Conservation (phyloP, 1,140 invertebrate species). For the Propsilocerus akamusi region DNA sequence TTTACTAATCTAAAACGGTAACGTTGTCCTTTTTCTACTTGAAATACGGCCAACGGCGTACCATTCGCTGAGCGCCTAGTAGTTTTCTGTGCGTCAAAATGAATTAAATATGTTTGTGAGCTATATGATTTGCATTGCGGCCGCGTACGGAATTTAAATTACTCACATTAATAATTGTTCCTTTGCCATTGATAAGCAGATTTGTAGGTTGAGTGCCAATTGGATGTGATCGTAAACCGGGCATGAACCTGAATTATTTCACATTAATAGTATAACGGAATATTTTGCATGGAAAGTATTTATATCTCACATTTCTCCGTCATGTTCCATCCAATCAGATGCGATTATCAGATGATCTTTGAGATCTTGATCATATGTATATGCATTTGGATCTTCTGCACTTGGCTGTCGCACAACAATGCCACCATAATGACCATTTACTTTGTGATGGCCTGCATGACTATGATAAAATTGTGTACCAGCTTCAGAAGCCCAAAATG, state of each 20-base stretch:
- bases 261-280: too few relatives aligned
- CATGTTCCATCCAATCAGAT: conserved; percentile 18
- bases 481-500: conserved; percentile 39
- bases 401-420: conserved; percentile 22
- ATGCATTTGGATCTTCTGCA: conserved; percentile 14
- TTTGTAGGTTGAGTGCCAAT: conserved; percentile 20
- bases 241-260: too few relatives aligned
- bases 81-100: not conserved
- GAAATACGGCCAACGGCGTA: conserved; percentile 8
- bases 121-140: too few relatives aligned
- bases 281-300: too few relatives aligned
- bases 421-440: conserved; percentile 26
- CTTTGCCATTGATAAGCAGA: conserved; percentile 34
- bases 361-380: conserved; percentile 22
- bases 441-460: conserved; percentile 32
- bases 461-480: conserved; percentile 55
- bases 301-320: conserved; percentile 15
- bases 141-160: too few relatives aligned
- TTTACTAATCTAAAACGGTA: conserved; percentile 38
- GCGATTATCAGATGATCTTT: conserved; percentile 22
- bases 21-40: conserved; percentile 21
- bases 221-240: conserved; percentile 9
- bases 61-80: conserved; percentile 7
- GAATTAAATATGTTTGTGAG: not conserved
- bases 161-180: conserved; percentile 18